Evolutionary conservation across 2,888 invertebrate genomes (phyloP), one percentile per base, ranked within the genome.

Genomic region (Cerceris ruficornis): DNA sequence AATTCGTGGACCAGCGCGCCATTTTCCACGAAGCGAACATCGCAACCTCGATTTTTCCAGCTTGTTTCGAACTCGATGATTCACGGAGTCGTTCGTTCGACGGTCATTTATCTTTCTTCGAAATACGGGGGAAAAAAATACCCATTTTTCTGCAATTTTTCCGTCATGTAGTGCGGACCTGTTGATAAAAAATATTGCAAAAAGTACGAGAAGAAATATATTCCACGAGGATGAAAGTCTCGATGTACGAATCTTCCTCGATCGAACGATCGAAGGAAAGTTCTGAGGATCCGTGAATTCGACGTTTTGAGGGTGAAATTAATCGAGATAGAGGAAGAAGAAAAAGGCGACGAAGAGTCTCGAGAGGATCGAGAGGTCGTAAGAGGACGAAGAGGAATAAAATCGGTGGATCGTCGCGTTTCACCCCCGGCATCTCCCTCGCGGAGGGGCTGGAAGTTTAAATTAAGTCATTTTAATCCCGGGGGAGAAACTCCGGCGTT

Each of bases 391-490:
- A 60, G 52, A 68, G 58, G 70, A 69, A 78, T 75, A 81, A 81
- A 81, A 81, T 81, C 76, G 76, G 70, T 58, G 66, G 81, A 81
- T 76, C 69, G 80, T 77, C 80, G 76, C 76, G 77, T 81, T 80
- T 28, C 28, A 28, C 28, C 28, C 28, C 28, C 75, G 62, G 79
- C 78, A 65, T n/a, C 49, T 60, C 69, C 71, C 59, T 64, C 76
- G 67, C 62, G 79, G 58, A 59, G 73, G 79, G 73, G 75, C 73
- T 77, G 64, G 75, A 84, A 84, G 67, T 84, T 84, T 84, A 84
- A 84, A 84, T 84, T 84, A 84, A 84, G 84, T 84, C 82, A 80
- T 84, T 84, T 84, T 84, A 84, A 84, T 84, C 84, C 84, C 69
- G 61, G 66, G 83, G 66, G 83, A 64, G 77, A 81, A 81, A 81